Evolutionary conservation across 1,140 invertebrate genomes (phyloP).

Genomic region (Triops cancriformis): DNA sequence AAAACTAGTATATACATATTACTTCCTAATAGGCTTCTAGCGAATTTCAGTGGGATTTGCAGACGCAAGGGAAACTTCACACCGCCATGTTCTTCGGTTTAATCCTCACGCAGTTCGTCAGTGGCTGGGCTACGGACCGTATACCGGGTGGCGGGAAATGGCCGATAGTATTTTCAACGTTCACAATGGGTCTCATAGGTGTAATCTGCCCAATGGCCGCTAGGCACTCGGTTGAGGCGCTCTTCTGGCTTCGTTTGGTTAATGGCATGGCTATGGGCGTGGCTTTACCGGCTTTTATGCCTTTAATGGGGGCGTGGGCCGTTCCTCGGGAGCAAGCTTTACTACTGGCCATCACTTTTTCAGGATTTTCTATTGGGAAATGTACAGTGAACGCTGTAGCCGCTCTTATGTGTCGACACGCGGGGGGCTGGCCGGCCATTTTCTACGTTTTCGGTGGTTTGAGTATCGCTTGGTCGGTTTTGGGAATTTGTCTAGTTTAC

Average conservation of each 20-base stretch:
- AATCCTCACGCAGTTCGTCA: neutral
- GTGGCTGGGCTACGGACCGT: neutral
- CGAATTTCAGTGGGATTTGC: neutral
- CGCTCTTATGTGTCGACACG: neutral
- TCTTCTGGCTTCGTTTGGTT: neutral
- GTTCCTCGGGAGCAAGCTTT: neutral
- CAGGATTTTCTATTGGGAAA: neutral
- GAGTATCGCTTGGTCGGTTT: neutral
- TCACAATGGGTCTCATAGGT: neutral
- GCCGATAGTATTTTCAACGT: neutral
- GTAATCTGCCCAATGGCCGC: neutral
- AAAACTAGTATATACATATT: neutral
- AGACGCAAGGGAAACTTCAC: neutral
- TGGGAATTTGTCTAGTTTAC: neutral
- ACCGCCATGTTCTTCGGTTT: neutral
- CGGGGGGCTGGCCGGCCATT: neutral
- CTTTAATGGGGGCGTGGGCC: neutral
- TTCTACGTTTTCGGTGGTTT: neutral
- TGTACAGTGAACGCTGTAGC: neutral
- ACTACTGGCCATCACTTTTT: neutral
- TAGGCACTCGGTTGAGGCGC: neutral
- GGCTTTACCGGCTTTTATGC: neutral
- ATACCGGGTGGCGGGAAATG: neutral
- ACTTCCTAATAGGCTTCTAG: neutral
- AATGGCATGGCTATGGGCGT: constrained; percentile 2